Evolutionary conservation across 2,888 invertebrate species (phyloP), one percentile per base, ranked within the genome.

Genomic region (Itoplectis maculator): DNA sequence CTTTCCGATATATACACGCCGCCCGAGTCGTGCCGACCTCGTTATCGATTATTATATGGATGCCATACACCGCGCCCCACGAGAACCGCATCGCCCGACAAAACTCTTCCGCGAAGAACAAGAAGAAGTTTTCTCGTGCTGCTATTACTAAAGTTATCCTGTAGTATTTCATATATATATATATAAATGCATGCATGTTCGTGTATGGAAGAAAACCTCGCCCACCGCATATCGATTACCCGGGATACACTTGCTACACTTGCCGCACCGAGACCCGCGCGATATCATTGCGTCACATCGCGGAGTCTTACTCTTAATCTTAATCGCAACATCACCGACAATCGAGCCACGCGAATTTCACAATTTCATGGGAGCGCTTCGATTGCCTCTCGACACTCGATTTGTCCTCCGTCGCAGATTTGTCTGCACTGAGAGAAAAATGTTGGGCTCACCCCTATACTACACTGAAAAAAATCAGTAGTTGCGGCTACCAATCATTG

Each of bases 1-100:
- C 59, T 82, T 74, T 78, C 69, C 82, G 78, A 78, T 74, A 70
- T 56, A 47, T n/a, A n/a, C n/a, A n/a, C n/a, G n/a, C n/a, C n/a
- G n/a, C 69, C 59, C 75, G 59, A 75, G 63, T 81, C 77, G 77
- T 78, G 69, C 69, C 74, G 69, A 73, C 78, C 81, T 81, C 78
- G 82, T 82, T 78, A 78, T 82, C 82, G 82, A 82, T 82, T 82
- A 82, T 82, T 82, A 82, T 78, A 81, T 70, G 35, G 65, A 82
- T 82, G 59, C 81, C 70, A 72, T 51, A 70, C 56, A 54, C 56
- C 65, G 51, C 70, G 61, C 61, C 61, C 56, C 61, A 51, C 73
- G 59, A 37, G 9, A 23, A 77, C n/a, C n/a, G 65, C 56, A 47
- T 47, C 23, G 23, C 47, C 49, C 49, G 59, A 73, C 77, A 69